These are phyloP conservation scores for Folsomia candida DNA, from an alignment of 2,888 invertebrate species.

Conservation along the genomic window DNA sequence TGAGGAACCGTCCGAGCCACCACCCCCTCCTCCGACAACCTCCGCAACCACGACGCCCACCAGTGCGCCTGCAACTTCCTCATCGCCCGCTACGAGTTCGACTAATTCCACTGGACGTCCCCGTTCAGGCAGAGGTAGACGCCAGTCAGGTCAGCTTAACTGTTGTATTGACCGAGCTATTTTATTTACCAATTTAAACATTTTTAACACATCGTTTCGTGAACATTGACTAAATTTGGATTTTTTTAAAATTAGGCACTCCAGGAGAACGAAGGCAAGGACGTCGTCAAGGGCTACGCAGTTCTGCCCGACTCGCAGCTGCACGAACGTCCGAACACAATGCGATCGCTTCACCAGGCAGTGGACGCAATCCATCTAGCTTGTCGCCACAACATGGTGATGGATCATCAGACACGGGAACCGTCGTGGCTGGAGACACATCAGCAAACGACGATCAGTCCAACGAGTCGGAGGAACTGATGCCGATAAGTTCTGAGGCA, in stretches of 20 bases:
- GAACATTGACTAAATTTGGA: no score
- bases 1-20: neutral
- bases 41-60: neutral
- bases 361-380: neutral
- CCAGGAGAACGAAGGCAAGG: neutral
- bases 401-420: neutral
- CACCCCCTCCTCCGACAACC: neutral
- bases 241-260: neutral
- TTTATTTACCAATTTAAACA: no score
- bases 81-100: neutral
- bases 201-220: no score
- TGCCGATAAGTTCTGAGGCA: neutral
- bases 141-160: neutral
- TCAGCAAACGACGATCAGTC: neutral
- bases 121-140: neutral
- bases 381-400: neutral
- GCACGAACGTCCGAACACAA: neutral
- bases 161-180: no score
- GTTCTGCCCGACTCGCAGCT: slow-evolving; percentile 1
- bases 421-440: neutral
- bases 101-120: no score
- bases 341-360: slow-evolving; percentile 19
- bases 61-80: neutral
- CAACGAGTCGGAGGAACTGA: neutral
- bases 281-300: slow-evolving; percentile 10